These are phyloP conservation scores for Actinia tenebrosa DNA, from an alignment of 64 coral and sea anemone species.

Conservation along the genomic window DNA sequence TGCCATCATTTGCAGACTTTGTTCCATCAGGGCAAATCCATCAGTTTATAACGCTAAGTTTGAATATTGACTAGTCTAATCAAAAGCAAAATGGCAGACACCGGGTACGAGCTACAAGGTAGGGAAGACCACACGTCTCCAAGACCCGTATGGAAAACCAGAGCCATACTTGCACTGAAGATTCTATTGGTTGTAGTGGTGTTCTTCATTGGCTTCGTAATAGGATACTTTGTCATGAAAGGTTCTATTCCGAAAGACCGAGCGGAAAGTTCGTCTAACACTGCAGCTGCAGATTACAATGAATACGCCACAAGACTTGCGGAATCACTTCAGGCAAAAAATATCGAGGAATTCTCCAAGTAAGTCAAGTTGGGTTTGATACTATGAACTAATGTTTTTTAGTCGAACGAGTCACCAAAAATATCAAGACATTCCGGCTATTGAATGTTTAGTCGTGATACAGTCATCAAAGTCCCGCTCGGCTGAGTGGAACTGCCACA, in stretches of 20 bases:
- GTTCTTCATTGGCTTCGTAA: neutral
- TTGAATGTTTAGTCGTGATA: too few relatives aligned
- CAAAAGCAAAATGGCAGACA: too few relatives aligned
- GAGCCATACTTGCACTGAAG: neutral
- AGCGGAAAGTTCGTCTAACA: neutral
- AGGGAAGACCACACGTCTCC: neutral
- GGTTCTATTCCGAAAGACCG: neutral
- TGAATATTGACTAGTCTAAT: too few relatives aligned
- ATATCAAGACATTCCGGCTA: neutral
- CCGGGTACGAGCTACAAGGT: neutral
- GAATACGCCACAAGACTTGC: neutral
- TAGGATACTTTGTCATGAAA: conserved; percentile 1
- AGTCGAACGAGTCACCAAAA: neutral
- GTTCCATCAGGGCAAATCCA: too few relatives aligned
- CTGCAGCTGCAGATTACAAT: neutral
- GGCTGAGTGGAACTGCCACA: too few relatives aligned
- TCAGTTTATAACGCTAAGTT: too few relatives aligned
- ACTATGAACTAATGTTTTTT: too few relatives aligned
- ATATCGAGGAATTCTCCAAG: neutral
- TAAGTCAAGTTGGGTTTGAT: neutral
- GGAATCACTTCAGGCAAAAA: neutral
- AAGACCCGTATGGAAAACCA: conserved; percentile 9
- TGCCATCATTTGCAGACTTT: too few relatives aligned
- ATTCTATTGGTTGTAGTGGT: neutral
- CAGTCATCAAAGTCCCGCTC: too few relatives aligned